Conservation (phyloP, 2,113 vertebrate species). For the human region GRCh38 chr2:131469501-131470000, state of each 20-base stretch:
- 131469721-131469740: background rate
- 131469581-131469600: background rate
- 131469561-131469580: background rate
- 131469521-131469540: fast-evolving
- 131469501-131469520: fast-evolving
- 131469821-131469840: too few relatives aligned
- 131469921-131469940: too few relatives aligned
- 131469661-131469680: background rate
- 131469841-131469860: too few relatives aligned
- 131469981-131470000: too few relatives aligned
- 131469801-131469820: too few relatives aligned
- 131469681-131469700: fast-evolving
- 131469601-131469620: background rate
- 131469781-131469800: too few relatives aligned
- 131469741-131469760: background rate
- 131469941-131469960: too few relatives aligned
- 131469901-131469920: too few relatives aligned
- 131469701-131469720: fast-evolving
- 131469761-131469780: background rate
- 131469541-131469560: fast-evolving
- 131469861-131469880: too few relatives aligned
- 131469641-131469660: background rate
- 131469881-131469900: too few relatives aligned
- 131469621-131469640: background rate
- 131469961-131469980: too few relatives aligned